Percentiles rank a stretch among this genome's conserved stretches.
Conservation (phyloP, 2,888 invertebrate genomes). For the Alviniconcha strummeri region DNA sequence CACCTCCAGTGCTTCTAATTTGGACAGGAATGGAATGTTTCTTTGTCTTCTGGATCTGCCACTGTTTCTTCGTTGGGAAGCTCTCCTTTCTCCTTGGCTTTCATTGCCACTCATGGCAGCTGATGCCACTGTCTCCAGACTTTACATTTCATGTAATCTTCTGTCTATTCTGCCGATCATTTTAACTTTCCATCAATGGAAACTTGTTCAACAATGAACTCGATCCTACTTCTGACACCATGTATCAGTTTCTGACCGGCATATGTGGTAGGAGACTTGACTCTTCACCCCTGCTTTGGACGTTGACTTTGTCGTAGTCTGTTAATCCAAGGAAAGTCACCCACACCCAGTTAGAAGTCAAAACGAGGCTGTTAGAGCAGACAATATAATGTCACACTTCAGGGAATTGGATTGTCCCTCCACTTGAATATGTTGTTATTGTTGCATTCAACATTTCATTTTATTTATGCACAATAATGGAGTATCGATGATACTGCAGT, state of each 20-base stretch:
- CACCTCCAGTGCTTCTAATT: neutral
- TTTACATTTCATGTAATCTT: neutral
- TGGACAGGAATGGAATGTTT: neutral
- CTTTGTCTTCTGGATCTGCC: neutral
- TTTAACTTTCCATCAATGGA: neutral
- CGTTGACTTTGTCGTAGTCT: neutral
- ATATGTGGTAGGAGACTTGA: neutral
- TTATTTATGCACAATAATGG: neutral
- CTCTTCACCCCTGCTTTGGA: neutral
- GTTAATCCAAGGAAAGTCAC: neutral
- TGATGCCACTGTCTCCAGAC: neutral
- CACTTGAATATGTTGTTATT: neutral
- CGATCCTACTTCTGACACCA: neutral
- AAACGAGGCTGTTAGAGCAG: neutral
- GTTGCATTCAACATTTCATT: neutral
- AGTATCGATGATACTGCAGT: neutral
- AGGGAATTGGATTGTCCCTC: no score
- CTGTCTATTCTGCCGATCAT: neutral
- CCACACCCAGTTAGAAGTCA: neutral
- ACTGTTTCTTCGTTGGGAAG: neutral
- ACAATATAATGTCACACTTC: neutral
- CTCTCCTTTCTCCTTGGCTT: neutral
- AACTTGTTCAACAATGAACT: neutral
- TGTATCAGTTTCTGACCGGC: neutral
- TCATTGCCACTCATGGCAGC: neutral